Evolutionary conservation across 2,113 vertebrate species (phyloP), one percentile per base, ranked within the genome.

Genomic region (Opisthocomus hoazin): DNA sequence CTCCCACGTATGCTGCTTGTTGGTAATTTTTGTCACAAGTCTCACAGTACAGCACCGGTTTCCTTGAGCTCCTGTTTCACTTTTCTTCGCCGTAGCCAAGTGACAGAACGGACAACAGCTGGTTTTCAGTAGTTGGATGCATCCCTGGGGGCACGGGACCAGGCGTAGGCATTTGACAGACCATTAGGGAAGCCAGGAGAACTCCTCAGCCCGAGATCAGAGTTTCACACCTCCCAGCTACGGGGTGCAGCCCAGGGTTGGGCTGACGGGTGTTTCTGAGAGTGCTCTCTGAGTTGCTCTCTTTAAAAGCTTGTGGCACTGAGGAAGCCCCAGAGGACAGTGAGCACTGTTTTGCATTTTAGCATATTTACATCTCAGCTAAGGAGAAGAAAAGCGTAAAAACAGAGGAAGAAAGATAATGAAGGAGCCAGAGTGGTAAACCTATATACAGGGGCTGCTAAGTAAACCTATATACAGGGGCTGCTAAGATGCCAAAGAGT

Each of bases 71-170:
- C 7, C 37, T 82, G 30, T 68, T 79, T 69, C 11, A 34, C 29
- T 87, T 82, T 68, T 78, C 51, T 84, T 81, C 0, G 0, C 58
- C 16, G 7, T 27, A 87, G 24, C 8, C 34, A 79, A 77, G 46
- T 24, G 39, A 23, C 58, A 88, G 66, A 69, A 63, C 34, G 63
- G 46, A 54, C 36, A 76, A 24, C 23, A 56, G 69, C 29, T 87
- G 9, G 9, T 79, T 94, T 82, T 87, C 48, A 56, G 36, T 48
- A 68, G 27, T 7, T 83, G 30, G 34, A 41, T 68, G 48, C 84
- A 48, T 76, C n/a, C 48, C 29, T 57, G n/a, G 22, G 11, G 34
- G 9, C 63, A n/a, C 0, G 23, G 27, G 14, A 27, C 5, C 3
- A 43, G 16, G 29, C 2, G 2, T 15, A 79, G 17, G 9, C 20